Evolutionary conservation across 2,888 invertebrate genomes (phyloP).

Genomic region (Heteromurus nitidus): DNA sequence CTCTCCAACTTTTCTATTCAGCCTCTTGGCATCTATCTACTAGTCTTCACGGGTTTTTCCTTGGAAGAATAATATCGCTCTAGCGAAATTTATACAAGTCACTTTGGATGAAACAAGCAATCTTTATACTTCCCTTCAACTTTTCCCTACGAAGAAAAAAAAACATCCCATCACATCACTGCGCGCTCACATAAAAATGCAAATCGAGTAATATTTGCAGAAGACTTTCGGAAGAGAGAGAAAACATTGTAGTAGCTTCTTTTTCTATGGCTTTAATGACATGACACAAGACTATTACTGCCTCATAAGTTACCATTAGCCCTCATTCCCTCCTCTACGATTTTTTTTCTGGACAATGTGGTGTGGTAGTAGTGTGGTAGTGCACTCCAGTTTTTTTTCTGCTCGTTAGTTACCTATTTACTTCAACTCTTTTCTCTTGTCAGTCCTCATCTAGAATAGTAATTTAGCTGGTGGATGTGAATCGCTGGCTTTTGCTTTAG

Average conservation of each 20-base stretch:
- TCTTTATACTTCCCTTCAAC: background rate
- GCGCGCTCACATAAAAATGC: constrained; percentile 61
- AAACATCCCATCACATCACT: constrained; percentile 20
- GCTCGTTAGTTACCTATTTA: constrained; percentile 44
- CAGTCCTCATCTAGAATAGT: background rate
- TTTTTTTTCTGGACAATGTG: constrained; percentile 21
- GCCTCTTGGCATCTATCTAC: too few relatives aligned
- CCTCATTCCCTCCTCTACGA: constrained; percentile 11
- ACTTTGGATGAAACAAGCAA: too few relatives aligned
- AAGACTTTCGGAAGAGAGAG: constrained; percentile 32
- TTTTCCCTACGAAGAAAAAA: background rate
- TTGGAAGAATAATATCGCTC: too few relatives aligned
- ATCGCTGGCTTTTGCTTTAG: too few relatives aligned
- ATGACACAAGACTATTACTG: constrained; percentile 56
- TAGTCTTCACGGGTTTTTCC: constrained; percentile 11
- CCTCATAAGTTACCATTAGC: constrained; percentile 60
- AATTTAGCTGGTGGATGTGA: background rate
- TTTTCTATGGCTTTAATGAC: constrained; percentile 54
- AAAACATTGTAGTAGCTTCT: constrained; percentile 28
- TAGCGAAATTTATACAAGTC: too few relatives aligned
- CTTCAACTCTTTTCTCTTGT: constrained; percentile 26
- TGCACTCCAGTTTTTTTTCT: constrained; percentile 32
- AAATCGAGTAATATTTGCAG: constrained; percentile 62
- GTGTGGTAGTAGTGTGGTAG: constrained; percentile 37
- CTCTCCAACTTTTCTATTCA: too few relatives aligned